Conservation (phyloP, 2,797 vertebrate genomes). For the Eulemur coronatus region DNA sequence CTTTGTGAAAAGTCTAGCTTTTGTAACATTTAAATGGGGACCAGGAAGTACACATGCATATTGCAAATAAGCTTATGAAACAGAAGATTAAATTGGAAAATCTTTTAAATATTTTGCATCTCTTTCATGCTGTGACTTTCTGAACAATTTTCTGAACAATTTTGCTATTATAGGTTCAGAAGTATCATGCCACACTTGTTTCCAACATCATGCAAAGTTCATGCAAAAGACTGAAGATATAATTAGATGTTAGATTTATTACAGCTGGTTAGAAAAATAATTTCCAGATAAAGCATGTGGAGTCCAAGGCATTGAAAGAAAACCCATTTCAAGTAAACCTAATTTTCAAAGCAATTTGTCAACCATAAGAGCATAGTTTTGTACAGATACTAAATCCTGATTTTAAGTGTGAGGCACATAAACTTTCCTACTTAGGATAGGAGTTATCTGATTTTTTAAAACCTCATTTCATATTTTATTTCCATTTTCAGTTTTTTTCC, state of each 20-base stretch:
- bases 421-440: slow-evolving; percentile 56
- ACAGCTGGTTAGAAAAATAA: slow-evolving; percentile 44
- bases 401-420: slow-evolving; percentile 46
- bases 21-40: background rate
- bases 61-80: slow-evolving; percentile 25
- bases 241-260: background rate
- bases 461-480: slow-evolving; percentile 73
- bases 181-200: background rate
- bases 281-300: background rate
- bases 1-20: background rate
- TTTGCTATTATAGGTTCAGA: background rate
- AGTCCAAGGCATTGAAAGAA: slow-evolving; percentile 22
- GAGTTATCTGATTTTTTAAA: slow-evolving; percentile 56
- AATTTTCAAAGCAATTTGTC: slow-evolving; percentile 56
- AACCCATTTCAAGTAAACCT: slow-evolving; percentile 37
- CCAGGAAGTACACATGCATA: background rate
- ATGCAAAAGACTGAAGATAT: slow-evolving; percentile 16
- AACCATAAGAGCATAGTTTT: slow-evolving; percentile 13
- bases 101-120: slow-evolving; percentile 1
- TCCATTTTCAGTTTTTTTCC: slow-evolving; percentile 57
- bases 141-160: background rate
- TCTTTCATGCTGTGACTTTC: background rate
- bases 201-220: background rate
- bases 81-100: background rate
- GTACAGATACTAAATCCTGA: slow-evolving; percentile 43